These are phyloP conservation scores for Alectura lathami DNA, from an alignment of 2,113 vertebrate species.

Conservation along the genomic window DNA sequence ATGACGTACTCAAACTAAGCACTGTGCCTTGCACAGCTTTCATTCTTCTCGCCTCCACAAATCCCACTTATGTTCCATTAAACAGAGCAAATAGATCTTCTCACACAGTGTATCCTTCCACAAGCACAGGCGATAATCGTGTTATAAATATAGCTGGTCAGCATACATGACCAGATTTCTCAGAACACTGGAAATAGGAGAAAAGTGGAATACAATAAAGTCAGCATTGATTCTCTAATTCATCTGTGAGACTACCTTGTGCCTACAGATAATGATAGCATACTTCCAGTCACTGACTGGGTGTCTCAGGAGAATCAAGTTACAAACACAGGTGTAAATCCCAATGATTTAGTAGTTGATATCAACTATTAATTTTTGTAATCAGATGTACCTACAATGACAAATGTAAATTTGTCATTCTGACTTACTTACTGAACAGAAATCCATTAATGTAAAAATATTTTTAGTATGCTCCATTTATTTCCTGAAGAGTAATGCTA, in stretches of 20 bases:
- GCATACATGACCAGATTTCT: not conserved
- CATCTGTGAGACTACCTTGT: not conserved
- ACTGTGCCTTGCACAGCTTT: rapidly evolving
- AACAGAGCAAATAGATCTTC: not conserved
- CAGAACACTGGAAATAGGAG: not conserved
- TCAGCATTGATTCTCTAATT: not conserved
- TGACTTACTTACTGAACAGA: not conserved
- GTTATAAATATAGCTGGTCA: not conserved
- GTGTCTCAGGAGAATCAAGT: not conserved
- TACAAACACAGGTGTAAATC: not conserved
- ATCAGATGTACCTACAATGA: not conserved
- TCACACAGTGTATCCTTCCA: not conserved
- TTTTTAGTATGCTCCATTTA: not conserved
- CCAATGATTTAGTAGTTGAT: not conserved
- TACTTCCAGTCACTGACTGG: not conserved
- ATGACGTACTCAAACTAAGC: not conserved
- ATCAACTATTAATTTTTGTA: not conserved
- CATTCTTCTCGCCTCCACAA: not conserved
- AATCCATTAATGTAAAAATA: not conserved
- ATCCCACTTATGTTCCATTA: not conserved
- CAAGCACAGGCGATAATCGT: not conserved
- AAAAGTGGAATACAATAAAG: not conserved
- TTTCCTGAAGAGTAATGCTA: not conserved
- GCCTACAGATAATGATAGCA: not conserved
- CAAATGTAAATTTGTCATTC: not conserved